Evolutionary conservation across 2,888 invertebrate species (phyloP).

Genomic region (Choristoneura rosaceana): DNA sequence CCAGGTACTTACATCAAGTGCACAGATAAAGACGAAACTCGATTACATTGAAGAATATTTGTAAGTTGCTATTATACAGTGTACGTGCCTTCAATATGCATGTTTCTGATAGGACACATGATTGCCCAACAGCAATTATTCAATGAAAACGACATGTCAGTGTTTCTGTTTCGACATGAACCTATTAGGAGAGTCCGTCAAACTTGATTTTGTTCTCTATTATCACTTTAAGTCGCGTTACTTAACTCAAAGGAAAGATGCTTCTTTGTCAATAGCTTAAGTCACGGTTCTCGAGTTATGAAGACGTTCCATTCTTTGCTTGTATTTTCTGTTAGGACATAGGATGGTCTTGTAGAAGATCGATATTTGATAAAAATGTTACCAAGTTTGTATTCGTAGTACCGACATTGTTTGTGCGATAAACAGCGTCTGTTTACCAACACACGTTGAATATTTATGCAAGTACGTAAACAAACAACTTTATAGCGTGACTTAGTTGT

Average conservation of each 20-base stretch:
- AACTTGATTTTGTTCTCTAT: constrained; percentile 26
- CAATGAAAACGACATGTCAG: not conserved
- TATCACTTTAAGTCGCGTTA: constrained; percentile 20
- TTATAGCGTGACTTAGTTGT: not conserved
- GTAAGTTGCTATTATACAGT: constrained; percentile 23
- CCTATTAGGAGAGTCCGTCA: constrained; percentile 13
- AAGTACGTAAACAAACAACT: constrained; percentile 5
- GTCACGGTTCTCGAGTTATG: constrained; percentile 61
- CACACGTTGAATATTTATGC: not conserved
- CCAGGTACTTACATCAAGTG: constrained; percentile 58
- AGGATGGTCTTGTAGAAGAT: constrained; percentile 12
- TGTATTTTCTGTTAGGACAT: constrained; percentile 49
- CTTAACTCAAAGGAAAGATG: constrained; percentile 30
- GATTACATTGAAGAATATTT: constrained; percentile 21
- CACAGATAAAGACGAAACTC: constrained; percentile 20
- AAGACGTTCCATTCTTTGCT: constrained; percentile 53
- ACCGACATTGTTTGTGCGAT: not conserved
- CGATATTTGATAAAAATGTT: not conserved
- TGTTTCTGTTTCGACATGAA: constrained; percentile 1
- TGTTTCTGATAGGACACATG: not conserved
- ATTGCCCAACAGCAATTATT: not conserved
- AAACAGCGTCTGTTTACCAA: constrained; percentile 4
- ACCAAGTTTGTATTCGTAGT: not conserved
- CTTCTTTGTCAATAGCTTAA: constrained; percentile 35
- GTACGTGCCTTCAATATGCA: constrained; percentile 10